Percentiles rank a stretch among this genome's conserved stretches.
These are phyloP conservation scores for Labia minor DNA, from an alignment of 2,888 invertebrate genomes.

Conservation along the genomic window DNA sequence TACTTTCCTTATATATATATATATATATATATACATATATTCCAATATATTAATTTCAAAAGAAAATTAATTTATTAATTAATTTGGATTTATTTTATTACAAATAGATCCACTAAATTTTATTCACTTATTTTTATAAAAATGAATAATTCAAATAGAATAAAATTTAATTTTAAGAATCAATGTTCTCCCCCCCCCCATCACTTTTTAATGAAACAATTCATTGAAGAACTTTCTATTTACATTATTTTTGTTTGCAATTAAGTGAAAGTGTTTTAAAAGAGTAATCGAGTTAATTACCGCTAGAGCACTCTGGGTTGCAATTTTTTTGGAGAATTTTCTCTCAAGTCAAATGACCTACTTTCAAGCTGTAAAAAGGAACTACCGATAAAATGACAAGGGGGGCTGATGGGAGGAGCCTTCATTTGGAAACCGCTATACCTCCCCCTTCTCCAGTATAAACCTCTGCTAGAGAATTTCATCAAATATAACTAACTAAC, in stretches of 20 bases:
- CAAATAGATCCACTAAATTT: no score
- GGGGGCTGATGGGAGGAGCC: not conserved
- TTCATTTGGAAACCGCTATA: not conserved
- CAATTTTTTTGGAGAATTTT: not conserved
- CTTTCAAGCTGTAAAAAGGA: not conserved
- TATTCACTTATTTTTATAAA: no score
- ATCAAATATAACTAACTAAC: no score
- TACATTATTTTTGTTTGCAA: not conserved
- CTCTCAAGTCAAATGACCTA: conserved; percentile 1
- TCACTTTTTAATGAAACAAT: no score
- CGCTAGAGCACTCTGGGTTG: not conserved
- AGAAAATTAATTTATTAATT: no score
- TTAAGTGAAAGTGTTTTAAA: conserved; percentile 1
- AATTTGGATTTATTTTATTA: no score
- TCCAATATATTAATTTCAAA: no score
- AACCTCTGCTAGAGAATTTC: no score
- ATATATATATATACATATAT: no score
- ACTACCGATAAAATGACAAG: conserved; percentile 7
- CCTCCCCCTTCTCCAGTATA: not conserved
- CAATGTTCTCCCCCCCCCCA: no score
- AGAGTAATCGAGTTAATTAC: not conserved
- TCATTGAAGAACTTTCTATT: not conserved
- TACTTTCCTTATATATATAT: not conserved
- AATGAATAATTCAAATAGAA: no score
- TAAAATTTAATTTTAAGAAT: no score